These are phyloP conservation scores for Microcebus tavaratra DNA, from an alignment of 2,113 vertebrate genomes.

Conservation along the genomic window DNA sequence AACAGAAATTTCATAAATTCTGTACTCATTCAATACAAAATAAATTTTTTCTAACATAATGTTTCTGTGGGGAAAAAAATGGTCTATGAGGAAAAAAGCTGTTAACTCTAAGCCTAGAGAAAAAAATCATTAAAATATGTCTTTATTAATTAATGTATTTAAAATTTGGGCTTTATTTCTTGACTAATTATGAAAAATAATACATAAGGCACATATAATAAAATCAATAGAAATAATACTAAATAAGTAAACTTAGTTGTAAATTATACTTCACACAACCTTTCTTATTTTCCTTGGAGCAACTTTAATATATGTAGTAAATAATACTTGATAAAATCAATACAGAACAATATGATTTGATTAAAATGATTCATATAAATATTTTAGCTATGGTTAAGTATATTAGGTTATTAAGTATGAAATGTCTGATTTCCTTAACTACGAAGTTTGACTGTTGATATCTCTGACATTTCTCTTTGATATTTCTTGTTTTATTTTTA, in stretches of 20 bases:
- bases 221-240: background rate
- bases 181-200: background rate
- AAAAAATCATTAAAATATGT: background rate
- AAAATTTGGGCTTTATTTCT: background rate
- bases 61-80: background rate
- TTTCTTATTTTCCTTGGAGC: background rate
- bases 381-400: no score
- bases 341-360: background rate
- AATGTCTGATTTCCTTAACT: no score
- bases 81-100: background rate
- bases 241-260: background rate
- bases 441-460: no score
- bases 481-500: no score
- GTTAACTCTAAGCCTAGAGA: background rate
- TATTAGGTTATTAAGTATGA: no score
- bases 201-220: background rate
- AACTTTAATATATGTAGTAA: background rate
- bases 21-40: background rate
- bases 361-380: background rate
- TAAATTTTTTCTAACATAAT: background rate
- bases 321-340: constrained; percentile 11
- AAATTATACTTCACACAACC: background rate
- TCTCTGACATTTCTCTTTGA: no score
- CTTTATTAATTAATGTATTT: background rate
- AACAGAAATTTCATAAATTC: constrained; percentile 11